Base-by-base conservation (phyloP, 2,888 invertebrate species). In the Orthonevra nobilis region DNA sequence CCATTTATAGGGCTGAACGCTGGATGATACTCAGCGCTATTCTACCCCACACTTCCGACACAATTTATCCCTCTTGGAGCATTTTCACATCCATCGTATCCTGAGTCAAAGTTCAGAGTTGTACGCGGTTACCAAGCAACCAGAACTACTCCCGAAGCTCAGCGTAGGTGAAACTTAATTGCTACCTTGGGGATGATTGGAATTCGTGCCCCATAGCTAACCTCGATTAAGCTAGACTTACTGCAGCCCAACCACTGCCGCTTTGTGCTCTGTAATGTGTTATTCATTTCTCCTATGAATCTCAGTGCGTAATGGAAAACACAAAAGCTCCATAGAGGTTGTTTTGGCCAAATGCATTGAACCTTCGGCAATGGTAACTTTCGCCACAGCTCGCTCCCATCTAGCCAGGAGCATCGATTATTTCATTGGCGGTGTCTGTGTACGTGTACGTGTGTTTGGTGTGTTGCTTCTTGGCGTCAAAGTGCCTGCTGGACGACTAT, bases 161-260 rank as follows among this genome's bases (percentile, higher is more conserved):
- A 20, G 61, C 60, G 20, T 61, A 61, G 72, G 52, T 52, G 50
- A 64, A 58, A 64, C 64, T 64, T 77, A 77, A 77, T 72, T 77
- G 64, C 72, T 77, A 44, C 60, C 52, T 46, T 26, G 58, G 72
- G 64, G 50, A 58, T 72, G 64, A 77, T 66, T 52, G 72, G 46
- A 77, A 77, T 60, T 64, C 28, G 19, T 36, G 30, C 56, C 42
- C 42, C 23, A 12, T 10, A 60, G 54, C 54, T 17, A 34, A n/a
- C 19, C 10, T 28, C 28, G 28, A 68, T 48, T 75, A 26, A 61
- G 74, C 42, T 40, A 20, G 54, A 36, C 36, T 56, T 40, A 23
- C 30, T n/a, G n/a, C n/a, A n/a, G n/a, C n/a, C n/a, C n/a, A n/a
- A n/a, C n/a, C n/a, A n/a, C n/a, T 44, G 20, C 52, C 12, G n/a